These are phyloP conservation scores for Muscidifurax raptorellus DNA, from an alignment of 1,140 invertebrate species.

Conservation along the genomic window DNA sequence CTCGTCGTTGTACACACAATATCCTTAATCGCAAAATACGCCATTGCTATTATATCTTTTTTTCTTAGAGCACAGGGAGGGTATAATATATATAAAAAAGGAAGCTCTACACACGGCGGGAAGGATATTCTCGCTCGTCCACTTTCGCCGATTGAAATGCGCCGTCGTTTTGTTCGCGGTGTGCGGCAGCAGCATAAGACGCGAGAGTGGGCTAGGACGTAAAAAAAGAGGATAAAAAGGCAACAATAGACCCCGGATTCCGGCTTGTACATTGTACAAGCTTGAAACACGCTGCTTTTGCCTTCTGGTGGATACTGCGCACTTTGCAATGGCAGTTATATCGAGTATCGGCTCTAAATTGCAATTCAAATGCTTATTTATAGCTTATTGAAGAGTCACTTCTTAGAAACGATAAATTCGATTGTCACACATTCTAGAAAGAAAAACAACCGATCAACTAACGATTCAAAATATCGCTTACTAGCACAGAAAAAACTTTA, in stretches of 20 bases:
- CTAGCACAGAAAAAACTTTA: background rate
- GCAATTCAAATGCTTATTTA: too few species aligned
- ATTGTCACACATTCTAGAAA: too few species aligned
- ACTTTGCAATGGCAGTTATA: background rate
- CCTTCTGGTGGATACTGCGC: background rate
- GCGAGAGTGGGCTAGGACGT: background rate
- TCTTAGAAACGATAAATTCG: too few species aligned
- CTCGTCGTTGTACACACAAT: constrained; percentile 2
- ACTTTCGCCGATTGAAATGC: constrained; percentile 44
- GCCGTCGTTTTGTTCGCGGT: background rate
- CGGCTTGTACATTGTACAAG: background rate
- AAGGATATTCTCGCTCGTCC: constrained; percentile 26
- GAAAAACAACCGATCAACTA: too few species aligned
- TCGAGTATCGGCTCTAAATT: too few species aligned
- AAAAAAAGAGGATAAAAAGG: background rate
- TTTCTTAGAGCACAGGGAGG: background rate
- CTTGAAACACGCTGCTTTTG: too few species aligned
- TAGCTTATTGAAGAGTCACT: too few species aligned
- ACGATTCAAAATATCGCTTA: too few species aligned
- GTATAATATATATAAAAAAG: background rate
- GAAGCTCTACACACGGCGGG: background rate
- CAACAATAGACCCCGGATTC: background rate
- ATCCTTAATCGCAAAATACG: constrained; percentile 17
- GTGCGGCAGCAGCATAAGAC: background rate
- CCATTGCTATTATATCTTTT: background rate